Conservation (phyloP, 92 coral and sea anemone genomes). For the Scolanthus callimorphus region DNA sequence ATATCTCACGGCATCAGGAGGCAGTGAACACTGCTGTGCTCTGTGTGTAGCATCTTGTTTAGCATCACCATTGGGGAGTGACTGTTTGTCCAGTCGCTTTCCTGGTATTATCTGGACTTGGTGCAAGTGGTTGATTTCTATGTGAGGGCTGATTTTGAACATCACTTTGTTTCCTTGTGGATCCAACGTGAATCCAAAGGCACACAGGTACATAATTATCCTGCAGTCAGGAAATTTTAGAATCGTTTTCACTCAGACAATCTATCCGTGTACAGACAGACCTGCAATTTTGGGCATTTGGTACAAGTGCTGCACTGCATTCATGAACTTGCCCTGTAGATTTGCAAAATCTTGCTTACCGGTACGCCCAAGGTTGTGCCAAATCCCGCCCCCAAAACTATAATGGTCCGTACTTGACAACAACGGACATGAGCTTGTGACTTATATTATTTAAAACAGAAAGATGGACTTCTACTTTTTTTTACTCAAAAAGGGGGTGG, state of each 20-base stretch:
- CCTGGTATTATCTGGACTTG: conserved; percentile 36
- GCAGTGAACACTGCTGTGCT: conserved; percentile 65
- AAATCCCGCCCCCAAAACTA: too few species aligned
- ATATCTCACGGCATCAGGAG: conserved; percentile 93
- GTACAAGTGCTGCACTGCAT: background rate
- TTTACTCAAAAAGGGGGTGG: too few species aligned
- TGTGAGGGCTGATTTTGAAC: conserved; percentile 84
- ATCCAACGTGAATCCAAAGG: conserved; percentile 95
- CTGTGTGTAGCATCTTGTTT: conserved; percentile 34
- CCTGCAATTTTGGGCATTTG: too few species aligned
- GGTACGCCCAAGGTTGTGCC: too few species aligned
- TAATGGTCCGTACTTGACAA: too few species aligned
- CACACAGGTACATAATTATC: conserved; percentile 76
- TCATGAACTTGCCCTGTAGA: background rate
- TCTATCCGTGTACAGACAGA: too few species aligned
- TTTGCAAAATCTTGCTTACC: background rate
- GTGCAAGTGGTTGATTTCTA: conserved; percentile 44
- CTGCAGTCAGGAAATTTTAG: conserved; percentile 30
- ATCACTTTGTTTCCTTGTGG: conserved; percentile 93
- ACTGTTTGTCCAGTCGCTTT: conserved; percentile 39
- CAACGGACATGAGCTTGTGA: too few species aligned
- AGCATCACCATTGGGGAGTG: conserved; percentile 59
- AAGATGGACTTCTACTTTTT: too few species aligned
- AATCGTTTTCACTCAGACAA: too few species aligned
- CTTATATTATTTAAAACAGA: too few species aligned